Evolutionary conservation across 2,888 invertebrate species (phyloP).

Genomic region (Yponomeuta plumbellus): DNA sequence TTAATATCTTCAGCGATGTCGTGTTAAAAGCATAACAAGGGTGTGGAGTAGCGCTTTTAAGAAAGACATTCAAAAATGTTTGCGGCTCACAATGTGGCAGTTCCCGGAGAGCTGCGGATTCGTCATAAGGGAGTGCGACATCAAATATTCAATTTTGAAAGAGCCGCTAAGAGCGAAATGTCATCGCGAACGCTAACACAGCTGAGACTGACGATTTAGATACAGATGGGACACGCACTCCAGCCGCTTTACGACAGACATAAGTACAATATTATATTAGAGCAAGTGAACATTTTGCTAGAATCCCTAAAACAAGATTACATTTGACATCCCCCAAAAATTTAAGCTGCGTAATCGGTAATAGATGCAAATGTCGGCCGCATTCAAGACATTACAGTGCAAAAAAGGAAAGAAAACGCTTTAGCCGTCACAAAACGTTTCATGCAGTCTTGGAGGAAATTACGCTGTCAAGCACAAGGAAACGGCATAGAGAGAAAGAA

Average conservation of each 20-base stretch:
- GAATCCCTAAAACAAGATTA: constrained; percentile 9
- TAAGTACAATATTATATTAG: constrained; percentile 72
- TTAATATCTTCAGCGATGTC: not conserved
- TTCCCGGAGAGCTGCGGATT: constrained; percentile 57
- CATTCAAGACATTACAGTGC: constrained; percentile 19
- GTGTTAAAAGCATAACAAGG: not conserved
- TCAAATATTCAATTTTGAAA: constrained; percentile 78
- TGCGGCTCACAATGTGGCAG: constrained; percentile 57
- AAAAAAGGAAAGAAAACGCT: constrained; percentile 19
- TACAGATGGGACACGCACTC: constrained; percentile 73
- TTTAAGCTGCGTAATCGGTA: constrained; percentile 5
- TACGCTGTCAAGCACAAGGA: constrained; percentile 73
- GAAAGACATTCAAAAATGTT: constrained; percentile 63
- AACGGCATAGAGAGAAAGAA: constrained; percentile 66
- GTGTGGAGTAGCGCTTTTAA: constrained; percentile 31
- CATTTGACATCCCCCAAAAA: constrained; percentile 5
- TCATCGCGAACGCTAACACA: constrained; percentile 69
- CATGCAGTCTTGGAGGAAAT: constrained; percentile 51
- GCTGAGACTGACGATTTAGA: constrained; percentile 73
- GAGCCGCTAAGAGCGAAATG: constrained; percentile 75
- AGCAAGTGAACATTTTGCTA: constrained; percentile 54
- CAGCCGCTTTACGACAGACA: constrained; percentile 51
- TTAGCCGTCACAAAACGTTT: constrained; percentile 40
- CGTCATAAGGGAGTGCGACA: constrained; percentile 71
- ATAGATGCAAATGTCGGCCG: constrained; percentile 19